These are phyloP conservation scores for Phorcus lineatus DNA, from an alignment of 2,888 invertebrate species.

Conservation along the genomic window DNA sequence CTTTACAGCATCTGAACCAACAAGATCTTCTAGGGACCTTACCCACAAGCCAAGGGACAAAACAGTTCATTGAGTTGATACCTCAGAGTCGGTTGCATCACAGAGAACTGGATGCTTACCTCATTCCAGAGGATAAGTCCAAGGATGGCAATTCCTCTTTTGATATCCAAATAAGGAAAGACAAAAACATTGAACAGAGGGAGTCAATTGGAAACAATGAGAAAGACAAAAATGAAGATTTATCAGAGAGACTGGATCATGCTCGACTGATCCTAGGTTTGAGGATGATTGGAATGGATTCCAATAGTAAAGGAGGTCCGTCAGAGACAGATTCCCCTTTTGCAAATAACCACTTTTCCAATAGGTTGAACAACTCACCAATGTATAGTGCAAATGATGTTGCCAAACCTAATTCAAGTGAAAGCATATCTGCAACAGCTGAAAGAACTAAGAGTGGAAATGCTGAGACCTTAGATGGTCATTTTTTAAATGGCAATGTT, in stretches of 20 bases:
- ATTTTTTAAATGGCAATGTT: not conserved
- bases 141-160: not conserved
- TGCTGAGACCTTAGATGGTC: too few relatives aligned
- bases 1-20: not conserved
- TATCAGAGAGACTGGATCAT: conserved; percentile 7
- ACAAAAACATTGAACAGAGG: too few relatives aligned
- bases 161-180: too few relatives aligned
- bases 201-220: too few relatives aligned
- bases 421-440: too few relatives aligned
- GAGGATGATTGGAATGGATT: not conserved
- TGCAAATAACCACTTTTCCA: not conserved
- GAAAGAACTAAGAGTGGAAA: not conserved
- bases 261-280: not conserved
- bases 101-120: conserved; percentile 8
- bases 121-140: not conserved
- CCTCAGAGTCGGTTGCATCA: not conserved
- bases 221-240: not conserved
- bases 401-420: not conserved
- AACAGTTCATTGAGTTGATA: not conserved
- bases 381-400: not conserved
- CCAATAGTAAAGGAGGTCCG: not conserved
- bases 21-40: not conserved
- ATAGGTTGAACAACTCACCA: not conserved
- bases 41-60: not conserved
- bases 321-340: not conserved